phyloP scores from a whole-genome alignment of 2,888 invertebrate species.

The Drosophila demipolita region DNA sequence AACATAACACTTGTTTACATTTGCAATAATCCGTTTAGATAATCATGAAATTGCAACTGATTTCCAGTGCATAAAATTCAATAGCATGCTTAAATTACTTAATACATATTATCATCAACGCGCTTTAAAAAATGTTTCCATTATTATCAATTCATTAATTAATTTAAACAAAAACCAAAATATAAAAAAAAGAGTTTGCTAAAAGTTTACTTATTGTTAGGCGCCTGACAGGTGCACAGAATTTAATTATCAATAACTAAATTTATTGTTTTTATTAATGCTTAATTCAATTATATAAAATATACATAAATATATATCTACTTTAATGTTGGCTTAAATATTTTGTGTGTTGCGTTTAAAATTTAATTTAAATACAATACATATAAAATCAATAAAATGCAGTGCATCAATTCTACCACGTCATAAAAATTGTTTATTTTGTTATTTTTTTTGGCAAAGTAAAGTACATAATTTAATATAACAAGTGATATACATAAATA shows the following conservation, averaged over 20 bases:
- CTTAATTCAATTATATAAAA: slow-evolving; percentile 65
- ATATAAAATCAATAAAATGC: slow-evolving; percentile 55
- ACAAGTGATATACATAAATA: slow-evolving; percentile 63
- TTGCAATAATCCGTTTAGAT: slow-evolving; percentile 64
- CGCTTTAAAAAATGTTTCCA: slow-evolving; percentile 73
- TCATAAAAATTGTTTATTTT: slow-evolving; percentile 56
- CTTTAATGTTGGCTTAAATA: slow-evolving; percentile 73
- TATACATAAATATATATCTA: slow-evolving; percentile 48
- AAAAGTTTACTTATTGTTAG: slow-evolving; percentile 64
- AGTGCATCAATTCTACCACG: slow-evolving; percentile 68
- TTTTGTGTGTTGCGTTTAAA: slow-evolving; percentile 76
- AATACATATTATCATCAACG: slow-evolving; percentile 55
- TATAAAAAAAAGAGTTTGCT: slow-evolving; percentile 52
- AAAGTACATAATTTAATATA: slow-evolving; percentile 42
- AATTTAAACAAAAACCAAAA: slow-evolving; percentile 38
- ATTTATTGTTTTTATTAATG: slow-evolving; percentile 76
- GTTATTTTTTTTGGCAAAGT: slow-evolving; percentile 19
- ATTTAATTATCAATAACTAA: slow-evolving; percentile 70
- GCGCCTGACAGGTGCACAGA: slow-evolving; percentile 58
- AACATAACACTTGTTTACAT: slow-evolving; percentile 71
- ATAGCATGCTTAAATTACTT: slow-evolving; percentile 33
- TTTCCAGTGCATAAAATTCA: slow-evolving; percentile 31
- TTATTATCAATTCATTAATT: slow-evolving; percentile 68
- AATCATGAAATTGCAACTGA: slow-evolving; percentile 33
- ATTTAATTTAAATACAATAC: slow-evolving; percentile 73